Base-by-base conservation (phyloP, 2,797 vertebrate species). In the Microctenopoma lineatum region DNA sequence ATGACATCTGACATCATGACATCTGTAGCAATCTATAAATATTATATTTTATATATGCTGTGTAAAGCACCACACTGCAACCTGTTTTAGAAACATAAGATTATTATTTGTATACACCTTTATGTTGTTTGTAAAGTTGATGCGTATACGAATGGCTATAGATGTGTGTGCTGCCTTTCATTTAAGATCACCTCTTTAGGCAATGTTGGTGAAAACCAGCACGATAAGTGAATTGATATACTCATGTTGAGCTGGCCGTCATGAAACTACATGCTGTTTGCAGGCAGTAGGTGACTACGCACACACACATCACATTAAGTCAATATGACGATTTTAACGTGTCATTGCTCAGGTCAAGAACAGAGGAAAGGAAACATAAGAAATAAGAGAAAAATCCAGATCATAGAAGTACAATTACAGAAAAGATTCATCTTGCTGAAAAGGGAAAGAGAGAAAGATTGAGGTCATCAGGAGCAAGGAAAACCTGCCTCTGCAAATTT, bases 261-360 rank as follows among this genome's bases (percentile, higher is more conserved):
- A 2, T 36, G 36, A 11, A 36, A 36, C 36, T 10, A 36, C 10
- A 10, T 36, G 11, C 8, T 36, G 36, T 36, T 36, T 36, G 11
- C 36, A 36, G 36, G 36, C 36, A 36, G 10, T 9, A 36, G 1
- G 36, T 36, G 36, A 36, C 10, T 36, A 11, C 10, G 36, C 36
- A 36, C 9, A 36, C 36, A 10, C 8, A 36, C 36, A 36, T 36
- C 8, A 36, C 36, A 36, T 36, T 86, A 94, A 94, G 89, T 95
- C 96, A 70, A 96, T 96, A 48, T 97, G 95, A 5, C 7, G 4
- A 6, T 7, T 7, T 32, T 6, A 32, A 32, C 4, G 5, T 32
- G 4, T 32, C 29, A 32, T 5, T 32, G 29, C 36, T 25, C 15
- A 2, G 53, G 12, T 68, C 45, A 59, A 75, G 15, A 59, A 53